phyloP scores from a whole-genome alignment of 2,113 vertebrate species.

The Lepus americanus region DNA sequence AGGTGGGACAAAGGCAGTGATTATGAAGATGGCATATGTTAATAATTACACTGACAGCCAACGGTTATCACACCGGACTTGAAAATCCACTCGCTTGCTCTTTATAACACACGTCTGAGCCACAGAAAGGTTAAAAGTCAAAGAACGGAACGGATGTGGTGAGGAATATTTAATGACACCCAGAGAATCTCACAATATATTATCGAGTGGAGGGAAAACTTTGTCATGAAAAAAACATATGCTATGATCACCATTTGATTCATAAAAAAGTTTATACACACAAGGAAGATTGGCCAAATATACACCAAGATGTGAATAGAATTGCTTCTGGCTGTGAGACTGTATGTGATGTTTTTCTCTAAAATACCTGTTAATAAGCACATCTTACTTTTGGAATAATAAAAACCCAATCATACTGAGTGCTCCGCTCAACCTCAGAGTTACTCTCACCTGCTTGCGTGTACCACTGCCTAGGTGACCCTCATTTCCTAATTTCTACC shows the following conservation, averaged over 20 bases:
- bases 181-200: background rate
- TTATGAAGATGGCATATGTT: background rate
- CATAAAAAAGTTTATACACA: background rate
- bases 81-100: background rate
- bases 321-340: background rate
- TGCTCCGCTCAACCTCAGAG: background rate
- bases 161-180: background rate
- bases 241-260: background rate
- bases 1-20: conserved; percentile 1
- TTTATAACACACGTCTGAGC: background rate
- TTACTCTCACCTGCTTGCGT: background rate
- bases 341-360: background rate
- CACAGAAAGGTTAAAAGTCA: conserved; percentile 45
- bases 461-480: background rate
- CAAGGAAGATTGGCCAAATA: background rate
- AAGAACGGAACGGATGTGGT: background rate
- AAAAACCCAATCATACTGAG: background rate
- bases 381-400: background rate
- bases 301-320: background rate
- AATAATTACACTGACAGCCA: conserved; percentile 1
- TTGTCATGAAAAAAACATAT: background rate
- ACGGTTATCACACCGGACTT: background rate
- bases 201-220: background rate
- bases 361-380: background rate
- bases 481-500: background rate